A percentile compares a stretch with the other conserved stretches of the same genome.
Conservation (phyloP, 1,140 invertebrate species). For the Atopsyche davidsoni region DNA sequence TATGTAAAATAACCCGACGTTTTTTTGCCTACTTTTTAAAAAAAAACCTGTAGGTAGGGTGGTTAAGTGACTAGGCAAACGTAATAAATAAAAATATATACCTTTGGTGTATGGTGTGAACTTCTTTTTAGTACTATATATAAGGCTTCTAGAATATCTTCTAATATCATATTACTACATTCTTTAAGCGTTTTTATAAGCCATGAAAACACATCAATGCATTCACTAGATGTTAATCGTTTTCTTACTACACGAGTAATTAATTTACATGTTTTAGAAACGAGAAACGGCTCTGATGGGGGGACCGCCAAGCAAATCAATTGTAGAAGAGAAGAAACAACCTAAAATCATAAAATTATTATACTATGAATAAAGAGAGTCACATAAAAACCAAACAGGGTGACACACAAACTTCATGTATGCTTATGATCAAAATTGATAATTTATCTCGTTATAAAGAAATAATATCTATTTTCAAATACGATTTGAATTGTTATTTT, state of each 20-base stretch:
- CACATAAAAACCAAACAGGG: background rate
- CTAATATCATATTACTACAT: constrained; percentile 11
- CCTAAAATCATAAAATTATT: constrained; percentile 5
- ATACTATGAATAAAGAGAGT: background rate
- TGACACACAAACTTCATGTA: no score
- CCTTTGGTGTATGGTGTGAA: constrained; percentile 7
- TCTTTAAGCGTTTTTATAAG: constrained; percentile 14
- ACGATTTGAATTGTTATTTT: no score
- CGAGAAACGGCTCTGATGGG: constrained; percentile 15
- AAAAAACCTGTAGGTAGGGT: no score
- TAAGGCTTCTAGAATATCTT: constrained; percentile 20
- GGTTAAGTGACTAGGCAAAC: no score
- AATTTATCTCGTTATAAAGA: no score
- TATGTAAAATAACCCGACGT: no score
- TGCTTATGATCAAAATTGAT: no score
- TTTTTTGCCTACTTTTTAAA: no score
- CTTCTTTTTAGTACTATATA: constrained; percentile 17
- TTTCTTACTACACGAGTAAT: constrained; percentile 9
- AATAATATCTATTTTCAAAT: no score
- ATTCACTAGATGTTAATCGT: constrained; percentile 6
- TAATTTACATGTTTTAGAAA: constrained; percentile 21
- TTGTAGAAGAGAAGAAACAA: constrained; percentile 11
- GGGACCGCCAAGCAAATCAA: constrained; percentile 6
- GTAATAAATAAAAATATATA: constrained; percentile 1
- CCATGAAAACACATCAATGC: constrained; percentile 2